phyloP scores from a whole-genome alignment of 2,888 invertebrate genomes.

The Eretmocerus hayati region DNA sequence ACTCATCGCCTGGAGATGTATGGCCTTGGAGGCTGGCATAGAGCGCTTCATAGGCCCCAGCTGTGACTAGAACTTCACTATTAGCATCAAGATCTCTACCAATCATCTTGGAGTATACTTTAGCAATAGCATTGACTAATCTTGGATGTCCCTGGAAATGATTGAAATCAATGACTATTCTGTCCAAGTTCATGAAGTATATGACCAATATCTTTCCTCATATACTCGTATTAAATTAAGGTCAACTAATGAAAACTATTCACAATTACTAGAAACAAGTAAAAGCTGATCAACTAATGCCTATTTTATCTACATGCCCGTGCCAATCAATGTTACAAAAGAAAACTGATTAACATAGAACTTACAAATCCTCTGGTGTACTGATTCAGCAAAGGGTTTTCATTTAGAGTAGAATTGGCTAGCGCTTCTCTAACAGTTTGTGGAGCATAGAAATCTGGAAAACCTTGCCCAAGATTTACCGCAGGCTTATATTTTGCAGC shows the following conservation, averaged over 20 bases:
- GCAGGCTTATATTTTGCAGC: slow-evolving; percentile 77
- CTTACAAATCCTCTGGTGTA: slow-evolving; percentile 92
- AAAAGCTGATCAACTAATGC: too few relatives aligned
- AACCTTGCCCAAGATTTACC: slow-evolving; percentile 93
- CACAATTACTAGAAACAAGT: too few relatives aligned
- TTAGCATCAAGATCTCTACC: slow-evolving; percentile 72
- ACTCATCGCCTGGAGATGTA: slow-evolving; percentile 81
- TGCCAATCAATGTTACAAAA: too few relatives aligned
- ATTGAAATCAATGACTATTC: slow-evolving; percentile 12
- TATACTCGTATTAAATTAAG: too few relatives aligned
- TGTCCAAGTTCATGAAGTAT: slow-evolving; percentile 7
- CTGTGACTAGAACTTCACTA: slow-evolving; percentile 80
- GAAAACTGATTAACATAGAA: too few relatives aligned
- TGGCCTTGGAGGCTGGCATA: slow-evolving; percentile 82
- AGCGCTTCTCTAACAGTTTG: slow-evolving; percentile 73
- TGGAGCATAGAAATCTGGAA: slow-evolving; percentile 87
- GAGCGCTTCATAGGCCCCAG: slow-evolving; percentile 92
- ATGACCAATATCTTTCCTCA: slow-evolving; percentile 6
- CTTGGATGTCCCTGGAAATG: slow-evolving; percentile 81
- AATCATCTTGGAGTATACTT: slow-evolving; percentile 76
- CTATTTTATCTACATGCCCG: too few relatives aligned
- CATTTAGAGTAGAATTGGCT: slow-evolving; percentile 57
- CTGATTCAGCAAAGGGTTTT: slow-evolving; percentile 76
- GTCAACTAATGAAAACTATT: background rate
- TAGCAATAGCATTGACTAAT: slow-evolving; percentile 74